Evolutionary conservation across 2,113 vertebrate species (phyloP), one percentile per base, ranked within the genome.

Genomic region (Syngnathoides biaculeatus): DNA sequence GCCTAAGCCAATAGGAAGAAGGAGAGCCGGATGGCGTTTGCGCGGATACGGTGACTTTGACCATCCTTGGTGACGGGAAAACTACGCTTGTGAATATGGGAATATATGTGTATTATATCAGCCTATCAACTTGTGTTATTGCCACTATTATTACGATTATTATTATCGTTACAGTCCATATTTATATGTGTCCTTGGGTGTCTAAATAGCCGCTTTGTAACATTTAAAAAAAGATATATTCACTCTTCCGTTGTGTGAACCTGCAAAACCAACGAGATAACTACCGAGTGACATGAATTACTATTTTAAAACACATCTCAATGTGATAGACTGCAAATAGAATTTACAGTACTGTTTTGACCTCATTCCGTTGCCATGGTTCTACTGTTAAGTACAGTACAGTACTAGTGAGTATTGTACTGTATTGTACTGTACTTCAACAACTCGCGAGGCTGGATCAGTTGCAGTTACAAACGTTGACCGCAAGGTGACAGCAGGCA

Each of bases 1-100:
- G 19, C 59, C 38, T 62, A 0, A 59, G 67, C 87, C 79, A 89
- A 87, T 88, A 8, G 53, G 10, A 58, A 5, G 11, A 8, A 4
- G 10, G 9, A 4, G 57, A 6, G 5, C 1, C 26, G 35, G 65
- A 40, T 19, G 14, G 60, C n/a, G 35, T 38, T 20, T 11, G 56
- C 30, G 11, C 8, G n/a, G 20, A 17, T 35, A 30, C 13, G 22
- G 8, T 62, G 39, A 43, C 60, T 62, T 62, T 62, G 60, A 43
- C n/a, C 2, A 30, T 30, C 5, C 1, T 8, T 11, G 24, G 7
- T 11, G 30, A 35, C 30, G 24, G 11, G 24, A 40, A n/a, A 3
- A 8, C 39, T 42, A 13, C 59, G 22, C 24, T 4, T 26, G 20
- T 6, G 30, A 35, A 35, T 35, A 3, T 1, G 30, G 3, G 48